These are phyloP conservation scores for Cremastinae sp. DNA, from an alignment of 2,888 invertebrate species.

Conservation along the genomic window DNA sequence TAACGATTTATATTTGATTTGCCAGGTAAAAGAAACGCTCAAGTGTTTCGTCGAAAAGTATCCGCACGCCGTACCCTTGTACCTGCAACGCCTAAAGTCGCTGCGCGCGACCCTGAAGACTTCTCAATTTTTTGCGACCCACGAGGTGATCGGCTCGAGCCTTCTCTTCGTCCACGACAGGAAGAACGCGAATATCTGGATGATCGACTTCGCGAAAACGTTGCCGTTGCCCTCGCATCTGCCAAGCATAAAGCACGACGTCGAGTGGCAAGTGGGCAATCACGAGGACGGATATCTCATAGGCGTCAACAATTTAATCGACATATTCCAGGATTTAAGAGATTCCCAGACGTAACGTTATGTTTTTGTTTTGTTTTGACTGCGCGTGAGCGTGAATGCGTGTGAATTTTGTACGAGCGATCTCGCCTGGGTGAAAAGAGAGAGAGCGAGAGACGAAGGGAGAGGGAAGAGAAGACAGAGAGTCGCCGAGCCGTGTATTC, in stretches of 20 bases:
- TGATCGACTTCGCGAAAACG: conserved; percentile 99
- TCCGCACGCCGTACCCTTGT: conserved; percentile 88
- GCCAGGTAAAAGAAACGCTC: conserved; percentile 89
- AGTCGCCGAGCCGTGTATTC: conserved; percentile 20
- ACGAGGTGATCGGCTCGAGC: conserved; percentile 97
- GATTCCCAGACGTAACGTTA: conserved; percentile 66
- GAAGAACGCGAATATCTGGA: conserved; percentile 94
- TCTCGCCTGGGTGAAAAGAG: conserved; percentile 20
- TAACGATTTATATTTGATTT: no score
- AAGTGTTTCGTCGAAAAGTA: conserved; percentile 90
- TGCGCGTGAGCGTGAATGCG: conserved; percentile 6
- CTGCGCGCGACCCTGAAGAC: conserved; percentile 91
- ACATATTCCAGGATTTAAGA: conserved; percentile 87
- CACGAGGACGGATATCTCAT: conserved; percentile 98
- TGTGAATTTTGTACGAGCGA: conserved; percentile 14
- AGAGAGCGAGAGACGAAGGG: conserved; percentile 5
- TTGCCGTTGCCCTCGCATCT: conserved; percentile 89
- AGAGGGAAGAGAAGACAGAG: conserved; percentile 13
- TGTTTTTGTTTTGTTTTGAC: no score
- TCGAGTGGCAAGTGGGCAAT: conserved; percentile 96
- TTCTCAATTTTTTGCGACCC: conserved; percentile 94
- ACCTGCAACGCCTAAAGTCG: conserved; percentile 91
- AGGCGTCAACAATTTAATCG: conserved; percentile 94
- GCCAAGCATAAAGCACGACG: conserved; percentile 87
- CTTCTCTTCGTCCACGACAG: conserved; percentile 96